A percentile compares a stretch with the other conserved stretches of the same genome.
These are phyloP conservation scores for Drosophila guanche DNA, from an alignment of 1,140 invertebrate genomes.

Conservation along the genomic window DNA sequence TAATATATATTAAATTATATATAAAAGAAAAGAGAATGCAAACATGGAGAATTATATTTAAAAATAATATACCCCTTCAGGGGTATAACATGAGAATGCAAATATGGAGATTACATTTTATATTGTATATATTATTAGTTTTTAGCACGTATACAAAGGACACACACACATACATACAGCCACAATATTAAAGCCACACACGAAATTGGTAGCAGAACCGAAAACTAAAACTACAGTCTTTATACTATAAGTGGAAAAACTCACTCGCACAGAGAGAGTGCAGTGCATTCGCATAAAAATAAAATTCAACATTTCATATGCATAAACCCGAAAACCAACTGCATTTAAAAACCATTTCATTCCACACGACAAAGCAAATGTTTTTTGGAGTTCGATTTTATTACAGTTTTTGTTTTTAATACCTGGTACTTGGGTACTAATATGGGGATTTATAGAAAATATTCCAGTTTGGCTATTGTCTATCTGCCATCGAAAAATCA, in stretches of 20 bases:
- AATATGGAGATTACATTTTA: slow-evolving; percentile 66
- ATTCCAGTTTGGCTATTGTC: too few species aligned
- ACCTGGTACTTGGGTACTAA: background rate
- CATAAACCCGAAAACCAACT: slow-evolving; percentile 38
- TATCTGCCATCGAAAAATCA: too few species aligned
- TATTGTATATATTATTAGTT: slow-evolving; percentile 83
- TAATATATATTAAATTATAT: slow-evolving; percentile 30
- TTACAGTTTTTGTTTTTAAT: slow-evolving; percentile 6
- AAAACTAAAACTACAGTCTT: slow-evolving; percentile 63
- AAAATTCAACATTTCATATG: slow-evolving; percentile 40
- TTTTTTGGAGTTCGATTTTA: slow-evolving; percentile 14
- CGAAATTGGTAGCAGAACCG: slow-evolving; percentile 62
- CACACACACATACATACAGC: slow-evolving; percentile 28
- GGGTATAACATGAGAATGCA: slow-evolving; percentile 14
- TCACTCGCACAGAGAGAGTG: slow-evolving; percentile 17
- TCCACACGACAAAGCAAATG: slow-evolving; percentile 21
- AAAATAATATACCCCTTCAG: too few species aligned
- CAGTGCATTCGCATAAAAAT: slow-evolving; percentile 42
- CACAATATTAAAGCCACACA: slow-evolving; percentile 48
- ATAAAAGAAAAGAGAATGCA: slow-evolving; percentile 26
- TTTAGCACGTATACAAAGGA: slow-evolving; percentile 71
- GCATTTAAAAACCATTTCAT: slow-evolving; percentile 40
- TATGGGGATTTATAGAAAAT: too few species aligned
- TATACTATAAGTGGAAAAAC: slow-evolving; percentile 47
- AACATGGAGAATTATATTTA: slow-evolving; percentile 20